Evolutionary conservation across 1,140 invertebrate species (phyloP), one percentile per base, ranked within the genome.

Genomic region (Metopolophium dirhodum): DNA sequence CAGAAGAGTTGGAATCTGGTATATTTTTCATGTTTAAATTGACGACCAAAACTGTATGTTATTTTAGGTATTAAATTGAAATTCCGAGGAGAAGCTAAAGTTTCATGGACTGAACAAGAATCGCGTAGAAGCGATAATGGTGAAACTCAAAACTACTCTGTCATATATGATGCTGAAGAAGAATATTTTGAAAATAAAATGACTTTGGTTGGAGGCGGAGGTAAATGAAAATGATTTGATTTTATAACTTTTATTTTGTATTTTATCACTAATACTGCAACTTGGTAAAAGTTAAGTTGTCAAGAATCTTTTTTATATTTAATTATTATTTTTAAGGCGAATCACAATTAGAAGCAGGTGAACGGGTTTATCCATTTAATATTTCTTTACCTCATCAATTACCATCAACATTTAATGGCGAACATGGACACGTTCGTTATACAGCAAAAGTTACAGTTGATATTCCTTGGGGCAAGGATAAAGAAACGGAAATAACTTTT

Each of bases 371-470:
- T 95, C 97, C 97, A 35, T 98, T 98, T 94, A 96, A 96, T 8
- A 97, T 96, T 94, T 95, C 96, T 6, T 94, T 98, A 91, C 97
- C 97, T 11, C 96, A 96, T 7, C 96, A 96, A 93, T 95, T 97
- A 87, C 97, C 97, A 22, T 97, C 97, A n/a, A 98, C 97, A n/a
- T 98, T 98, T 96, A 98, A 98, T 95, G 97, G 97, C 0, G 96
- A 97, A 94, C 96, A 96, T 95, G 98, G 98, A 0, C 96, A 97
- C 95, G 96, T 98, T 45, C 96, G 98, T 41, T 98, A 98, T 94
- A 98, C 97, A 54, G 96, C 98, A 6, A 98, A 98, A 95, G 97
- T 97, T 8, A 97, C 96, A 9, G 95, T 98, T 88, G 98, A 98
- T 95, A 96, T 98, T 41, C 98, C 98, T 77, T 98, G 98, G 98